phyloP scores from a whole-genome alignment of 1,140 invertebrate species.

The Caenorhabditis tropicalis region DNA sequence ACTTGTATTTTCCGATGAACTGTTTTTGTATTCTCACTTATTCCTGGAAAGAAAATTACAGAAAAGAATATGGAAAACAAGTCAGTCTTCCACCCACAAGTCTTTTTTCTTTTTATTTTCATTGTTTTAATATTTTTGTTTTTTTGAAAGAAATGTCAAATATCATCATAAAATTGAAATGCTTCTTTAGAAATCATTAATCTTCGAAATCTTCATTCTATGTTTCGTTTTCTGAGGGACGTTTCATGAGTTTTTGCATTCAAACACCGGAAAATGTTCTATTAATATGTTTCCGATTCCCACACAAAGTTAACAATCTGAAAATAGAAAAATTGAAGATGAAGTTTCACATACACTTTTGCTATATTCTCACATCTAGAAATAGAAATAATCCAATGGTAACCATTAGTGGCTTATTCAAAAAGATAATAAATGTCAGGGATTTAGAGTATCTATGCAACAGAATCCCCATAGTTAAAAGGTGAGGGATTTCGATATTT shows the following conservation, averaged over 20 bases:
- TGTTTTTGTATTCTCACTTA: no score
- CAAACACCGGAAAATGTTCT: neutral
- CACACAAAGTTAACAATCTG: neutral
- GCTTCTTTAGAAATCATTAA: neutral
- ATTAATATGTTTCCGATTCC: conserved; percentile 27
- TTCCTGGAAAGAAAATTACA: no score
- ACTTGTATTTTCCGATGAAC: no score
- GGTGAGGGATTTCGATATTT: neutral
- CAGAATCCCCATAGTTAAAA: neutral
- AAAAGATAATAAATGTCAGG: neutral
- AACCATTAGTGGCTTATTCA: neutral
- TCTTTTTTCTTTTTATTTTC: neutral
- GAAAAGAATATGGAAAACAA: neutral
- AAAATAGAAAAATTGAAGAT: neutral
- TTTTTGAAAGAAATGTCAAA: neutral
- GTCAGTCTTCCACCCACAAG: neutral
- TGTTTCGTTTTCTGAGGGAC: neutral
- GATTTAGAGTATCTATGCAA: conserved; percentile 10
- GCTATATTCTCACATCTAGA: neutral
- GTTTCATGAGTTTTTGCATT: neutral
- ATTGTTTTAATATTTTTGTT: neutral
- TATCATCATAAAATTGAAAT: neutral
- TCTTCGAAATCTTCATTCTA: neutral
- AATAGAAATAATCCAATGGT: neutral
- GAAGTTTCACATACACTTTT: neutral